These are phyloP conservation scores for Dasyurus viverrinus DNA, from an alignment of 2,113 vertebrate genomes.

Conservation along the genomic window DNA sequence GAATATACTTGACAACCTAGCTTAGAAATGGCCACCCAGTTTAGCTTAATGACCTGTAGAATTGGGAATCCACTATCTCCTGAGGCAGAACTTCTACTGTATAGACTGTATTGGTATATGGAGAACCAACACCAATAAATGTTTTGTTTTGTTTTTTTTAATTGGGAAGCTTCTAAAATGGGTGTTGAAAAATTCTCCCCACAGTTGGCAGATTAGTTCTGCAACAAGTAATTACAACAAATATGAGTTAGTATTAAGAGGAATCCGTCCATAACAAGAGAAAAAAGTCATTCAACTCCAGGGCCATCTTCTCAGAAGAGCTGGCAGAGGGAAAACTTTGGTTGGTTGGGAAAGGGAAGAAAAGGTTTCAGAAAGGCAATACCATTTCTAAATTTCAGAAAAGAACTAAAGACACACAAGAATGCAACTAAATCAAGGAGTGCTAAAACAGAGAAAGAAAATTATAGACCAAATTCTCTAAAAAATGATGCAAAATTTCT, in stretches of 20 bases:
- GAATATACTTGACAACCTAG: background rate
- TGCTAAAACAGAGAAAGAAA: background rate
- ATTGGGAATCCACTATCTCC: background rate
- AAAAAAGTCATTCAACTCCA: background rate
- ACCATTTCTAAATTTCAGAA: background rate
- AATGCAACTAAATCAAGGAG: background rate
- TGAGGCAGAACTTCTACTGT: background rate
- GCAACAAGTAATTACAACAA: background rate
- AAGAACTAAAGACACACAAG: background rate
- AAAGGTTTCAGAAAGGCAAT: background rate
- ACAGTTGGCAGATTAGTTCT: background rate
- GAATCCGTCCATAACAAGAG: background rate
- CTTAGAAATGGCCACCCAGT: background rate
- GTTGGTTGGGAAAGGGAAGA: fast-evolving
- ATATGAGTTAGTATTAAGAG: background rate
- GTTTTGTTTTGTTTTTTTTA: too few relatives aligned
- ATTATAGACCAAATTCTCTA: background rate
- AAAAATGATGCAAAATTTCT: background rate
- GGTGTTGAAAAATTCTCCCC: background rate
- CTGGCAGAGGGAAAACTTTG: too few relatives aligned
- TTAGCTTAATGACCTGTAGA: background rate
- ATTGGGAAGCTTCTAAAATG: background rate
- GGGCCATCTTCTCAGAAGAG: background rate
- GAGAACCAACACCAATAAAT: background rate
- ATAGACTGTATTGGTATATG: background rate